Conservation (phyloP, 37 sponge, comb jelly and placozoan species). For the Spongia lamella region DNA sequence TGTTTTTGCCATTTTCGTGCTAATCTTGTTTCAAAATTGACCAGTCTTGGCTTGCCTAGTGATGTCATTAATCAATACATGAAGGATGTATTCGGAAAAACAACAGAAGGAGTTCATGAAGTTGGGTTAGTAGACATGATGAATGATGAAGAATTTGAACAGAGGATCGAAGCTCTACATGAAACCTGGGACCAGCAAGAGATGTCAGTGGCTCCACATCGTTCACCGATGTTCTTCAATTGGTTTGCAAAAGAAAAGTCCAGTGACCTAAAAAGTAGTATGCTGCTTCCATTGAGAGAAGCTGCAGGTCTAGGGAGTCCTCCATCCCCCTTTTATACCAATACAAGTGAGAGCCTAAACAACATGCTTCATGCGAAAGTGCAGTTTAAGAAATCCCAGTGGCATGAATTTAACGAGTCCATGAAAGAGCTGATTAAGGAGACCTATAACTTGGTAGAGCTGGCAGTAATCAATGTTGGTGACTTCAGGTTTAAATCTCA, state of each 20-base stretch:
- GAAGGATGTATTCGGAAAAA: slow-evolving; percentile 17
- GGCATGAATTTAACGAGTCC: too few species aligned
- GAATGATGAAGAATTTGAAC: slow-evolving; percentile 12
- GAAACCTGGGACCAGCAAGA: slow-evolving; percentile 1
- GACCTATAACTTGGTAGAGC: too few species aligned
- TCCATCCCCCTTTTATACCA: slow-evolving; percentile 10
- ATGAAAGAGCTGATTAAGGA: too few species aligned
- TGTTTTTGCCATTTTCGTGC: too few species aligned
- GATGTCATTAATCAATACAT: neutral
- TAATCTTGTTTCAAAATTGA: too few species aligned
- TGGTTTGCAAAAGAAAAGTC: slow-evolving; percentile 21
- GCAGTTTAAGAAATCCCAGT: too few species aligned
- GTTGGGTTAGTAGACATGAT: slow-evolving; percentile 12
- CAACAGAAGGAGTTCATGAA: neutral
- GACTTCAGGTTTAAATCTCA: too few species aligned
- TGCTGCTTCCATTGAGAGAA: neutral
- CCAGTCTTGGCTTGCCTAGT: too few species aligned
- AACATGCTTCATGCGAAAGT: too few species aligned
- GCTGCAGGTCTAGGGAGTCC: slow-evolving; percentile 12
- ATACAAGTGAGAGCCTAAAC: neutral
- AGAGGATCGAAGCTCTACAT: neutral
- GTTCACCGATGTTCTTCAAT: neutral
- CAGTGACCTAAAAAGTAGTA: neutral
- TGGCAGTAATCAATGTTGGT: too few species aligned
- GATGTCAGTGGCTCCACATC: neutral